Evolutionary conservation across 2,888 invertebrate species (phyloP).

Genomic region (Apantesis nais): DNA sequence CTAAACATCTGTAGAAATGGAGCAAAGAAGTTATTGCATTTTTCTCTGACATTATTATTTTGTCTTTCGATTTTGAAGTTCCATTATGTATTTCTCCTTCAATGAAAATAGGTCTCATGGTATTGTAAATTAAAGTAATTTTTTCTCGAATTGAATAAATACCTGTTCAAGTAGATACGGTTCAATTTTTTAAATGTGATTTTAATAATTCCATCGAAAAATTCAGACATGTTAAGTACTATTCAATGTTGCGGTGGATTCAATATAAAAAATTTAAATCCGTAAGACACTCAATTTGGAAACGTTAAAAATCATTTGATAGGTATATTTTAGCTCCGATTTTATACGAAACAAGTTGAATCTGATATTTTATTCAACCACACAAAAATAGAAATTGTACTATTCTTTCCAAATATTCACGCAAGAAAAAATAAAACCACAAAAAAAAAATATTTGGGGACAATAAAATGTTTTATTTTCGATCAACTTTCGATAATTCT

Average conservation of each 20-base stretch:
- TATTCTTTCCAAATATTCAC: not conserved
- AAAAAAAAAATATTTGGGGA: not conserved
- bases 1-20: not conserved
- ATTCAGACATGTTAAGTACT: constrained; percentile 47
- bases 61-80: not conserved
- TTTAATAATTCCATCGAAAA: constrained; percentile 38
- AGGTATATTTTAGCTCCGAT: not conserved
- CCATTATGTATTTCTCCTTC: not conserved
- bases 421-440: not conserved
- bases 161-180: not conserved
- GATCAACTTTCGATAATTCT: not conserved
- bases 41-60: not conserved
- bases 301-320: constrained; percentile 4
- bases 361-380: not conserved
- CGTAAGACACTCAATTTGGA: constrained; percentile 5
- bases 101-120: not conserved
- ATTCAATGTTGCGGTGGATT: constrained; percentile 33
- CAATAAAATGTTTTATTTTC: not conserved
- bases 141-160: not conserved
- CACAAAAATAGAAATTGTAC: not conserved
- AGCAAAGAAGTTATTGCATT: not conserved
- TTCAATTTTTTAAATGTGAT: constrained; percentile 20
- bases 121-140: not conserved
- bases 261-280: constrained; percentile 18
- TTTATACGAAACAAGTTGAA: not conserved